Conservation (phyloP, 2,113 vertebrate genomes). For the Pedionomus torquatus region DNA sequence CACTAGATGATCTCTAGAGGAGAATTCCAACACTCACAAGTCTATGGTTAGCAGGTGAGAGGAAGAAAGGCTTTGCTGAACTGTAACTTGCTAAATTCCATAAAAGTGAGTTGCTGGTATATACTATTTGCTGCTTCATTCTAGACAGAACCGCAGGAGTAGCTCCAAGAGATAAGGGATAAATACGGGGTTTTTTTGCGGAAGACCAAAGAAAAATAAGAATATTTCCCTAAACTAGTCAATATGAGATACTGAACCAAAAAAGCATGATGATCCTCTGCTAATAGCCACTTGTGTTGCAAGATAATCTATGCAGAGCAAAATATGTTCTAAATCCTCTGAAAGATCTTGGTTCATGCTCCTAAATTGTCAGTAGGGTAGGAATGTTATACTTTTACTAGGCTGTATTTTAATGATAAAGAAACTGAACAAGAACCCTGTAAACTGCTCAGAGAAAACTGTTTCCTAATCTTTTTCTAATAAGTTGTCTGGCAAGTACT, state of each 20-base stretch:
- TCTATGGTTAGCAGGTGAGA: not conserved
- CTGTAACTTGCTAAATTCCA: not conserved
- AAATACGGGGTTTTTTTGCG: too few species aligned
- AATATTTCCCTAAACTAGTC: not conserved
- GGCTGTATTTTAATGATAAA: not conserved
- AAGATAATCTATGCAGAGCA: not conserved
- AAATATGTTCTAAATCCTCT: not conserved
- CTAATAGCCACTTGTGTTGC: not conserved
- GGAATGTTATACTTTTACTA: not conserved
- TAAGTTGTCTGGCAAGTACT: not conserved
- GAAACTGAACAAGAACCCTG: not conserved
- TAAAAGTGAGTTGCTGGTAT: not conserved
- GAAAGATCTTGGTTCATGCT: not conserved
- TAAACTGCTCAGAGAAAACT: not conserved
- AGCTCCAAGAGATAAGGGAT: not conserved
- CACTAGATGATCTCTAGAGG: too few species aligned
- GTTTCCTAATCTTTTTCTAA: not conserved
- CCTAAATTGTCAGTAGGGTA: not conserved
- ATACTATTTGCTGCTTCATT: not conserved
- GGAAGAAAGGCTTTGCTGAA: not conserved
- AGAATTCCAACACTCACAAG: too few species aligned
- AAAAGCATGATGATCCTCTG: not conserved
- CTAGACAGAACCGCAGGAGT: not conserved
- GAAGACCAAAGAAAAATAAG: too few species aligned
- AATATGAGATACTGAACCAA: not conserved